Evolutionary conservation across 2,113 vertebrate species (phyloP).

Genomic region (Coreoperca whiteheadi): DNA sequence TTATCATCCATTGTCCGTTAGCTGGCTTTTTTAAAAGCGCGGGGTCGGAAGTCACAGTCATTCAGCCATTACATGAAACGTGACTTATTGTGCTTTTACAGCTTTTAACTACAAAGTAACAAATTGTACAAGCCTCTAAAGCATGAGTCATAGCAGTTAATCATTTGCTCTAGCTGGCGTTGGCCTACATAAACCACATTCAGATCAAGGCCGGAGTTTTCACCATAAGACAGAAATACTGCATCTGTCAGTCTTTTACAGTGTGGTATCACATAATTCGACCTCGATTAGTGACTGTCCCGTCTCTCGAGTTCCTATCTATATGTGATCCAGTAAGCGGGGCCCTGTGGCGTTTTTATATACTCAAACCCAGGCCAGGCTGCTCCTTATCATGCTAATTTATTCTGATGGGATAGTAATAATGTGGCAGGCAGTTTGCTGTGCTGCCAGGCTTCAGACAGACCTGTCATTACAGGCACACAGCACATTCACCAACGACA

Average conservation of each 20-base stretch:
- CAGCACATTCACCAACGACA: constrained; percentile 36
- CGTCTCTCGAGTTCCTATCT: constrained; percentile 38
- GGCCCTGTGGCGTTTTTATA: constrained; percentile 52
- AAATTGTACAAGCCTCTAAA: constrained; percentile 45
- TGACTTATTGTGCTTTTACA: constrained; percentile 60
- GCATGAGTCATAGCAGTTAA: constrained; percentile 58
- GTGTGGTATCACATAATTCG: constrained; percentile 58
- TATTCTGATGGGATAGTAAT: constrained; percentile 77
- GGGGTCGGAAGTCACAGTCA: constrained; percentile 49
- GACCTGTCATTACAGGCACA: constrained; percentile 69
- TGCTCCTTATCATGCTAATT: constrained; percentile 67
- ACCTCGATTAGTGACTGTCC: constrained; percentile 61
- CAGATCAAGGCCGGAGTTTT: constrained; percentile 32
- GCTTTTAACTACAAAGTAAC: constrained; percentile 60
- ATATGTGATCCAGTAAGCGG: constrained; percentile 42
- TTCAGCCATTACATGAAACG: constrained; percentile 55
- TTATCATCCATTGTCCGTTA: constrained; percentile 40
- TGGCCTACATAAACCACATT: constrained; percentile 50
- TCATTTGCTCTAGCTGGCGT: constrained; percentile 46
- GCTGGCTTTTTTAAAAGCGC: constrained; percentile 25
- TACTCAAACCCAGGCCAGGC: constrained; percentile 45
- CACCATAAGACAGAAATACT: constrained; percentile 20
- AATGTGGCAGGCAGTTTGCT: constrained; percentile 63
- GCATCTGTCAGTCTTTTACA: constrained; percentile 38
- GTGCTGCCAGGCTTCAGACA: constrained; percentile 66